Base-by-base conservation (phyloP, 2,113 vertebrate species). In the Melanerpes formicivorus region DNA sequence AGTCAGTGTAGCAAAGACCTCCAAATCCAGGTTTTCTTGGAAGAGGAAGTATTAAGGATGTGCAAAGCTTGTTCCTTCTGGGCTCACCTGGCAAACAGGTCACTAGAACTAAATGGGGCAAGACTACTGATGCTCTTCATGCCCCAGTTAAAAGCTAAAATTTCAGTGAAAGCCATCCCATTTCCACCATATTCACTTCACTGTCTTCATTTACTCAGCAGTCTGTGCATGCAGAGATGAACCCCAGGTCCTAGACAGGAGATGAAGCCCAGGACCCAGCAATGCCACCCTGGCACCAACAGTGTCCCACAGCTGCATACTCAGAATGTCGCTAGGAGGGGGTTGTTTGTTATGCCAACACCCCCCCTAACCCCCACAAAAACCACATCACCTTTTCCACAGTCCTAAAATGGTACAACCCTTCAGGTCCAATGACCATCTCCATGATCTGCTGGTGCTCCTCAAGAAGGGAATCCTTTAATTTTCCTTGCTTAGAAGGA, bases 251-350 rank as follows among this genome's bases (percentile, higher is more conserved):
- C 29, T 18, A 44, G 48, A 48, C 8, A 44, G 14, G 44, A 58
- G 32, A 42, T 8, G 21, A 72, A 25, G 11, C 8, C 25, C 71
- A 75, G 3, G 13, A n/a, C n/a, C 30, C 16, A 40, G 44, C n/a
- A 1, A 1, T 11, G 10, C 19, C 40, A 30, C 10, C 7, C 54
- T 14, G 11, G 18, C 82, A 79, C 40, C 1, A 0, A 0, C 22
- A 21, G 21, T 13, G 5, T 7, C 56, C 62, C 59, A 76, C 3
- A 4, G 11, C 29, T 4, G 15, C 26, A 56, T 73, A 46, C 12
- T 71, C 1, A 11, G 18, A 16, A 4, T 2, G 3, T 22, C 37
- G 16, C 80, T 22, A 8, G 11, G n/a, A 55, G 16, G 14, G 15
- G 40, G 9, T 3, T 22, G 7, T n/a, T 37, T 64, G 67, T 2